Evolutionary conservation across 2,797 vertebrate genomes (phyloP), one percentile per base, ranked within the genome.

Genomic region (Botia kubotai): DNA sequence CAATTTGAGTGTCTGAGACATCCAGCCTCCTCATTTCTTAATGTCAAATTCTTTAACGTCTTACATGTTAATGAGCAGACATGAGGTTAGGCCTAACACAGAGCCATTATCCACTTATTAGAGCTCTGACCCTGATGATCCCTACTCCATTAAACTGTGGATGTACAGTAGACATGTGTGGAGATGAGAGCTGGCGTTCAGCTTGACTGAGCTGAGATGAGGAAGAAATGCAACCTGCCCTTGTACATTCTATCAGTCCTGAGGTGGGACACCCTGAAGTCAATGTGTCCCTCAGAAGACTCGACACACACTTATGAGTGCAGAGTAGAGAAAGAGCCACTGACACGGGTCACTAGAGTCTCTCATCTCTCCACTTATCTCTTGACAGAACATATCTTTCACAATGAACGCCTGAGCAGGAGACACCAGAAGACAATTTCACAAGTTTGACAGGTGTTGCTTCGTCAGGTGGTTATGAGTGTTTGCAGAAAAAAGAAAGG

Each of bases 161-260:
- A 72, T 68, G 71, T 72, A 70, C 26, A 72, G 72, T 65, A 85
- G 77, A 16, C 82, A 85, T 86, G 84, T 87, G 86, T 84, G 85
- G 89, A 86, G 86, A 88, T 83, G 90, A 90, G 84, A 86, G 77
- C 88, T 86, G 86, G 86, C 84, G 92, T 94, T 94, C 93, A 90
- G 93, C 92, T 91, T 94, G 92, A 93, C 89, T 93, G 91, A 89
- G 91, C 92, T 92, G 91, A 92, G 89, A 90, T 93, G 90, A 92
- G 90, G 92, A 94, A 92, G 93, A 91, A 94, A 26, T 84, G 85
- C 86, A 86, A 87, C 89, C 91, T 91, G 92, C 93, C 91, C 86
- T 89, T 89, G 86, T 89, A 90, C 88, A 87, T 92, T 93, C 91
- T 90, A 86, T 89, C 90, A 90, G 86, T 84, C 86, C 75, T 76